Base-by-base conservation (phyloP, 2,797 vertebrate species). In the Melanogrammus aeglefinus region DNA sequence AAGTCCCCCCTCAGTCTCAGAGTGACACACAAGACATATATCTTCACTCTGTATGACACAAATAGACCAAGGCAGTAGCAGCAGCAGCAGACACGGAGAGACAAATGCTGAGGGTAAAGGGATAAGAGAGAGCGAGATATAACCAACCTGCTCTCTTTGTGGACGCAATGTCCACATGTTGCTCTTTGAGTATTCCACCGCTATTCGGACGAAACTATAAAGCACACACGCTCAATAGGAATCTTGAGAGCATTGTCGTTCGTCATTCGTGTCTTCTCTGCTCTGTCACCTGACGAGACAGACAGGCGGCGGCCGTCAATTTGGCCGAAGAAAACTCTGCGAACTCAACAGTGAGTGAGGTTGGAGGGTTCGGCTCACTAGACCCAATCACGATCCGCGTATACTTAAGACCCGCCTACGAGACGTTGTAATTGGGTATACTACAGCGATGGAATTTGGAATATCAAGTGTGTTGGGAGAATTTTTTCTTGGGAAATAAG, bases 71-170 rank as follows among this genome's bases (percentile, higher is more conserved):
- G 31, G 18, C 72, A 63, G 44, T 4, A 47, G 57, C 47, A 57
- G 47, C 47, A 57, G 57, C 18, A 57, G 47, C 16, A 63, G 57
- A 63, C 21, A 63, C 0, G n/a, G 29, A 72, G 35, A 73, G 33
- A 36, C 18, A 73, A 7, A 39, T 8, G 4, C n/a, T 21, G 21
- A 73, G 36, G 24, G n/a, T 21, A 5, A 73, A 18, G 35, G 36
- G 72, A 36, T 69, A 36, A 18, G 21, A 38, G 33, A 35, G 16
- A 82, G 90, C 90, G 10, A 79, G 71, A 44, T 79, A 75, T 85
- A 73, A 93, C 94, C 85, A 83, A 95, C 94, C 94, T 94, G 92
- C 90, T 88, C 84, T 82, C 44, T 79, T 0, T 78, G 91, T 82
- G 89, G 88, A 87, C 87, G 10, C 51, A 63, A 73, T 76, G 86